phyloP scores from a whole-genome alignment of 2,113 vertebrate species.

The Puntigrus tetrazona region DNA sequence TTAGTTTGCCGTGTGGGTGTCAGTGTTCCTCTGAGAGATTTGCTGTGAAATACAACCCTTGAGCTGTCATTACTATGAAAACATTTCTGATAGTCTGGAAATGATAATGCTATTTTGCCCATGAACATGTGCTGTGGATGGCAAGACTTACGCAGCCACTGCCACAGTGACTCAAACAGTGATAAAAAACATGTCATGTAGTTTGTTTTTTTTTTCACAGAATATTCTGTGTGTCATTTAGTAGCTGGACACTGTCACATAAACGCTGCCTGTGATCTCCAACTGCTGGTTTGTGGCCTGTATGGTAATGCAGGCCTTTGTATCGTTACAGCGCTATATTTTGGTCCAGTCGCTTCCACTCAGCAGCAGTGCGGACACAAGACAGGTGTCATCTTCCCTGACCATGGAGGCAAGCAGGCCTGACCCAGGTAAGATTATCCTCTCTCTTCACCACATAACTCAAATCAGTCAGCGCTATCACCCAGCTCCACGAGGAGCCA shows the following conservation, averaged over 20 bases:
- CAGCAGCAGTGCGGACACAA: constrained; percentile 32
- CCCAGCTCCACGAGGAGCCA: constrained; percentile 41
- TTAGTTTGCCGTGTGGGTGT: constrained; percentile 3
- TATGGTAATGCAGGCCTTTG: neutral
- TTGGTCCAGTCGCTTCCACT: constrained; percentile 26
- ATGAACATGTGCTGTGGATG: neutral
- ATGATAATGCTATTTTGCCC: constrained; percentile 16
- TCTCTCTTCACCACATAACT: constrained; percentile 50
- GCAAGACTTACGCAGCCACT: neutral
- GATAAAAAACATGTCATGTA: neutral
- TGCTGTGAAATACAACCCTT: constrained; percentile 24
- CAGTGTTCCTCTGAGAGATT: neutral
- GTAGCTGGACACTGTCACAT: neutral
- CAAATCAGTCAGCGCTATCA: constrained; percentile 54
- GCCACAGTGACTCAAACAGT: neutral
- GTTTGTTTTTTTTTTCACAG: neutral
- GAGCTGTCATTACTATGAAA: constrained; percentile 10
- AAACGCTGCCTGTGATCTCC: neutral
- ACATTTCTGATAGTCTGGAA: constrained; percentile 12
- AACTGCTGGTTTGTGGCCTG: neutral
- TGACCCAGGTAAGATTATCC: constrained; percentile 59
- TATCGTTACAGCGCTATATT: constrained; percentile 10
- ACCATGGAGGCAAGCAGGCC: constrained; percentile 40
- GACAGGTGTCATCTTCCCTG: constrained; percentile 48
- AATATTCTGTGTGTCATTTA: neutral